These are phyloP conservation scores for Gallinago solitaria DNA, from an alignment of 2,797 vertebrate species.

Conservation along the genomic window DNA sequence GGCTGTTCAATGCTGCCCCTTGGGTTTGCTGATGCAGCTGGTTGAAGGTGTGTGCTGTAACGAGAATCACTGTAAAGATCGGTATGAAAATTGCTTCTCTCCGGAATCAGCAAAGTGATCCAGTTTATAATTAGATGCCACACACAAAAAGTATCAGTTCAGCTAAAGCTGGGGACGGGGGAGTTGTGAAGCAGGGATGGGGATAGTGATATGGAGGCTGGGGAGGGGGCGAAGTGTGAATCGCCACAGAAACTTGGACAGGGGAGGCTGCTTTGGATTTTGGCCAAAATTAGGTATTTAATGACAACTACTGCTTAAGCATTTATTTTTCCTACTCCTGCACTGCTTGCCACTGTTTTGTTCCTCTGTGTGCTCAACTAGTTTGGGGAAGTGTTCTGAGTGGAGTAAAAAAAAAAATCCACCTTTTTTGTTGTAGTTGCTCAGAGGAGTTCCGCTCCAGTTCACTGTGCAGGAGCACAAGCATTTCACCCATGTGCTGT, in stretches of 20 bases:
- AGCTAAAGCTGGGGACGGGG: not conserved
- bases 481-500: not conserved
- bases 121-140: not conserved
- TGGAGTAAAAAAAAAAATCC: not conserved
- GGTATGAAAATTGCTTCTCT: not conserved
- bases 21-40: rapidly evolving
- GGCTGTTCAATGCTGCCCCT: not conserved
- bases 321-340: not conserved
- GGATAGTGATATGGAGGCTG: not conserved
- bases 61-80: not conserved
- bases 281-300: not conserved
- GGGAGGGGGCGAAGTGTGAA: not conserved
- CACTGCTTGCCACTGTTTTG: not conserved
- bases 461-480: not conserved
- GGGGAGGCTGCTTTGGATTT: not conserved
- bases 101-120: not conserved
- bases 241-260: not conserved
- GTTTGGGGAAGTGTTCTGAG: not conserved
- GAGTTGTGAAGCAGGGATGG: not conserved
- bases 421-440: not conserved
- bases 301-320: not conserved
- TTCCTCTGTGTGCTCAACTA: not conserved
- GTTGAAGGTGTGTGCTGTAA: not conserved
- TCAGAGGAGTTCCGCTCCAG: not conserved
- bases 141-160: not conserved